These are phyloP conservation scores for Ormyrus pomaceus DNA, from an alignment of 2,888 invertebrate genomes.

Conservation along the genomic window DNA sequence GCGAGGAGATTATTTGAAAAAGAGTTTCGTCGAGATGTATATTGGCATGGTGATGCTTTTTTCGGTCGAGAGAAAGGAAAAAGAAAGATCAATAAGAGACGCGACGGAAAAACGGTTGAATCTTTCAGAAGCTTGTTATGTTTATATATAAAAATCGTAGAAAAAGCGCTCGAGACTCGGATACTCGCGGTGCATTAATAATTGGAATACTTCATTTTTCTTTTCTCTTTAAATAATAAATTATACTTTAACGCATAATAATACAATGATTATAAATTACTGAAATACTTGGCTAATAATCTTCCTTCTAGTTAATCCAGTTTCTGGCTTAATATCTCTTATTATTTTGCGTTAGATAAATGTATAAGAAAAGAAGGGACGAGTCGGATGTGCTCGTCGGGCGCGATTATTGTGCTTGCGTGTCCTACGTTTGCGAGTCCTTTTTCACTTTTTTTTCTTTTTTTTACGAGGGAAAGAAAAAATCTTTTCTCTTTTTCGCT, in stretches of 20 bases:
- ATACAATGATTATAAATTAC: slow-evolving; percentile 30
- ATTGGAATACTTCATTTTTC: slow-evolving; percentile 43
- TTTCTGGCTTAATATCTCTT: slow-evolving; percentile 19
- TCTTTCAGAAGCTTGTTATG: slow-evolving; percentile 26
- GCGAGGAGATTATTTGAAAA: slow-evolving; percentile 34
- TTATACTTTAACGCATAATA: slow-evolving; percentile 44
- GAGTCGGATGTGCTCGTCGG: not conserved
- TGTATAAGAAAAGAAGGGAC: not conserved
- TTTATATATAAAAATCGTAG: slow-evolving; percentile 48
- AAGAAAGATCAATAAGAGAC: not conserved
- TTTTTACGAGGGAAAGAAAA: slow-evolving; percentile 10
- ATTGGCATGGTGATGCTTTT: not conserved
- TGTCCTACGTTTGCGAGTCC: slow-evolving; percentile 6
- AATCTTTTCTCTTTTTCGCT: slow-evolving; percentile 22
- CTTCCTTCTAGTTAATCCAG: not conserved
- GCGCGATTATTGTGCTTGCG: slow-evolving; percentile 37
- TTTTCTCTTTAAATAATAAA: slow-evolving; percentile 44
- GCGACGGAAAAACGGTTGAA: slow-evolving; percentile 15
- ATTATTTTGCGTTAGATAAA: not conserved
- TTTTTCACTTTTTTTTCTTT: not conserved
- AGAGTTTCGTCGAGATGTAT: not conserved
- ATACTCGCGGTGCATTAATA: slow-evolving; percentile 33
- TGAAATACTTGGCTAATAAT: slow-evolving; percentile 41
- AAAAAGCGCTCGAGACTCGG: slow-evolving; percentile 43
- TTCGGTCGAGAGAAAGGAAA: slow-evolving; percentile 1